phyloP scores from a whole-genome alignment of 2,113 vertebrate genomes.

The Anser cygnoides region DNA sequence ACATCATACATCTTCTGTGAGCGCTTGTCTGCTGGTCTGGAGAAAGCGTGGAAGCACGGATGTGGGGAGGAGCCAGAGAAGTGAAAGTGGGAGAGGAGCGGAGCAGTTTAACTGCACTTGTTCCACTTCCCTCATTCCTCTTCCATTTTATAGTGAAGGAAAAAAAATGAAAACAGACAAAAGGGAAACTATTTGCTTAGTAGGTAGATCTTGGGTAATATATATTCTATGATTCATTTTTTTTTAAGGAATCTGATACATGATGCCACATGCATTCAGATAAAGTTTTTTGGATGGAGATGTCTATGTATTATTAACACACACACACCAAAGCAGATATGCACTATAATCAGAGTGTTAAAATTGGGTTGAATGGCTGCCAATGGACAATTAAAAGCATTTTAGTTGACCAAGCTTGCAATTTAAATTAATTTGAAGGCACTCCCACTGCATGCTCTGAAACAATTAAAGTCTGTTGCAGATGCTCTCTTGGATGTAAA shows the following conservation, averaged over 20 bases:
- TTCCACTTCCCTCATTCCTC: not conserved
- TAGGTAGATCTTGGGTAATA: not conserved
- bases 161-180: not conserved
- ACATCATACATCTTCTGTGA: accelerated
- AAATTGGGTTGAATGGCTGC: conserved; percentile 8
- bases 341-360: not conserved
- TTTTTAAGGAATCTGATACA: not conserved
- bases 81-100: accelerated
- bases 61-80: not conserved
- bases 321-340: not conserved
- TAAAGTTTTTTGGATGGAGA: not conserved
- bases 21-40: not conserved
- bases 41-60: not conserved
- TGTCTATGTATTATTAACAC: not conserved
- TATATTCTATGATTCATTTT: not conserved
- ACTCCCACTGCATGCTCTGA: not conserved
- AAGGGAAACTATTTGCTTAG: not conserved
- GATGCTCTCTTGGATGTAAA: not conserved
- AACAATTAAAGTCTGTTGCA: conserved; percentile 9
- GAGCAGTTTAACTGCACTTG: not conserved
- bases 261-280: not conserved
- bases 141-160: not conserved
- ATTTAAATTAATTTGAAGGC: conserved; percentile 36
- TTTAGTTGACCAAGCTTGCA: conserved; percentile 15
- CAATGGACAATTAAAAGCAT: conserved; percentile 46